Evolutionary conservation across 2,113 vertebrate genomes (phyloP).

Genomic region (Hippolais icterina): DNA sequence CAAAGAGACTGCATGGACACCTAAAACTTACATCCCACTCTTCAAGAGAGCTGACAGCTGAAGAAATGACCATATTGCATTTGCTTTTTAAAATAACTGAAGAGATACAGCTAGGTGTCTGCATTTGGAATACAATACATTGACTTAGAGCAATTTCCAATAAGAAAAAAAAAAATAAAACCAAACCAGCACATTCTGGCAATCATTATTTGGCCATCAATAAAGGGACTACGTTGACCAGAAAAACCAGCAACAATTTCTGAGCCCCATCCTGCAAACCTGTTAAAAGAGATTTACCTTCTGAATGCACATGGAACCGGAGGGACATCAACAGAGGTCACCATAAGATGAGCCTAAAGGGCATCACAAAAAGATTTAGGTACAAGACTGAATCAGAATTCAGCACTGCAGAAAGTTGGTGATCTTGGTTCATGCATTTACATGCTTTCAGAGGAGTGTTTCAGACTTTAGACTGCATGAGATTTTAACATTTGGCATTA

Average conservation of each 20-base stretch:
- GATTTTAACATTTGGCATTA: neutral
- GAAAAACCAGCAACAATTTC: neutral
- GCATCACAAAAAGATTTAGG: neutral
- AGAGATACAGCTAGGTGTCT: neutral
- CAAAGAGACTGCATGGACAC: conserved; percentile 5
- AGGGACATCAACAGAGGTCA: neutral
- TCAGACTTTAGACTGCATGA: neutral
- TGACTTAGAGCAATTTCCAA: neutral
- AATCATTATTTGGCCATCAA: neutral
- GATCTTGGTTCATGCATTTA: neutral
- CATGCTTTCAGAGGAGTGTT: neutral
- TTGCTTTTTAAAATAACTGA: conserved; percentile 14
- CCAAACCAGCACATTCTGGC: neutral
- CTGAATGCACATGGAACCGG: neutral
- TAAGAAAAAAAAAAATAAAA: neutral
- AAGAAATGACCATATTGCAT: conserved; percentile 4
- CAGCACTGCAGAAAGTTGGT: neutral
- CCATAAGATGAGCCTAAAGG: neutral
- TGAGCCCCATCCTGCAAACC: neutral
- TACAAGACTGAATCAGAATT: neutral
- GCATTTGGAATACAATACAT: neutral
- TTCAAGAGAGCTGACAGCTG: conserved; percentile 40
- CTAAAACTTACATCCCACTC: conserved; percentile 39
- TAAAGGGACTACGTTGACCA: neutral
- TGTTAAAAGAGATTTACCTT: neutral